Base-by-base conservation (phyloP, 2,113 vertebrate species). In the Lucifuga dentata region DNA sequence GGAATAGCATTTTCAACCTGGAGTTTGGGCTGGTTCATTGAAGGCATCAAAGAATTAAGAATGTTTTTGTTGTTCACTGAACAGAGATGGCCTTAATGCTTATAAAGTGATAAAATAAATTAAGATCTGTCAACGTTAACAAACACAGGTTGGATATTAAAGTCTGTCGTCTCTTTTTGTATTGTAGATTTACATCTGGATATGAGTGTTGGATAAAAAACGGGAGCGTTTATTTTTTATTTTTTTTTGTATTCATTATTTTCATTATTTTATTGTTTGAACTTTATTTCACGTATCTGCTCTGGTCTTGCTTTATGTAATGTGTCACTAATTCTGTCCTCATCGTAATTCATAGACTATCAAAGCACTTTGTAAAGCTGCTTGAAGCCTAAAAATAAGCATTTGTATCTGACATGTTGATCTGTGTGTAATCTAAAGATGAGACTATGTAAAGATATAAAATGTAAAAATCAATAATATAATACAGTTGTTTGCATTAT, bases 131-230 rank as follows among this genome's bases (percentile, higher is more conserved):
- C 49, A 39, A 23, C 48, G 26, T 57, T 62, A 36, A n/a, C 43
- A 41, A 39, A 44, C 44, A 12, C 45, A 57, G 32, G 35, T 48
- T 46, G 5, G 65, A 29, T 40, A 68, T 45, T 44, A 5, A 46
- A 70, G 67, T 67, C 51, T 79, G 73, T 67, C 59, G 19, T 80
- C 35, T 40, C 52, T 60, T 52, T 35, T 44, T 74, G 40, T 58
- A 45, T 66, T 76, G 73, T 80, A 83, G 45, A 67, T 86, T 78
- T 66, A 73, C 9, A 43, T 64, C n/a, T 49, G 43, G 50, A 77
- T 66, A 24, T 29, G 61, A 76, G 39, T 76, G 35, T 70, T 73
- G 69, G 60, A 70, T 69, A 26, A 64, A 52, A 78, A 78, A 52
- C 63, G 85, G 77, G 75, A 23, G 63, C 73, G 19, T 72, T 73